Base-by-base conservation (phyloP, 2,888 invertebrate genomes). In the Proisotoma minuta region DNA sequence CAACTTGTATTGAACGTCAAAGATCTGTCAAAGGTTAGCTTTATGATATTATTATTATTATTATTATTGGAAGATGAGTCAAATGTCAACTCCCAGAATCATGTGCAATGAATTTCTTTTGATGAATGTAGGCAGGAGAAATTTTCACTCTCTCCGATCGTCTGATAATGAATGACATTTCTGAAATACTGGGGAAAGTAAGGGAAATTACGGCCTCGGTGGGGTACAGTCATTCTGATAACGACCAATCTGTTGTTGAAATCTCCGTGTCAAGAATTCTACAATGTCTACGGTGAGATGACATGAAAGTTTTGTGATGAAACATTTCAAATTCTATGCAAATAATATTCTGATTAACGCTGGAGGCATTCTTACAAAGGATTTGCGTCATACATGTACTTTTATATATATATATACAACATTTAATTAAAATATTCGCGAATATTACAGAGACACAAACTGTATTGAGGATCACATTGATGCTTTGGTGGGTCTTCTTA, bases 241-340 rank as follows among this genome's bases (percentile, higher is more conserved):
- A 93, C 79, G 91, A 93, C 78, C 95, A 96, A 79, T 92, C 91
- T 74, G 89, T 95, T 65, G 92, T 95, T 72, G 95, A 96, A 80
- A 94, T 96, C 76, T 93, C 93, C 78, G 87, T 96, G 64, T 92
- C 94, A 1, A 81, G 94, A 67, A 88, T 93, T 47, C 91, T 92
- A 85, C 63, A 65, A 1, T 60, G 66, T 1, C 40, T 69, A 26
- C n/a, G n/a, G n/a, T n/a, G n/a, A n/a, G n/a, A n/a, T n/a, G n/a
- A n/a, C n/a, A n/a, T n/a, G n/a, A n/a, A n/a, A n/a, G n/a, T n/a
- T n/a, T n/a, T n/a, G n/a, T n/a, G n/a, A n/a, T n/a, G n/a, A n/a
- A n/a, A n/a, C n/a, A n/a, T n/a, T n/a, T n/a, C n/a, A n/a, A n/a
- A n/a, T n/a, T n/a, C n/a, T n/a, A n/a, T n/a, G n/a, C n/a, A n/a